Conservation (phyloP, 2,888 invertebrate species). For the Venusia cambrica region DNA sequence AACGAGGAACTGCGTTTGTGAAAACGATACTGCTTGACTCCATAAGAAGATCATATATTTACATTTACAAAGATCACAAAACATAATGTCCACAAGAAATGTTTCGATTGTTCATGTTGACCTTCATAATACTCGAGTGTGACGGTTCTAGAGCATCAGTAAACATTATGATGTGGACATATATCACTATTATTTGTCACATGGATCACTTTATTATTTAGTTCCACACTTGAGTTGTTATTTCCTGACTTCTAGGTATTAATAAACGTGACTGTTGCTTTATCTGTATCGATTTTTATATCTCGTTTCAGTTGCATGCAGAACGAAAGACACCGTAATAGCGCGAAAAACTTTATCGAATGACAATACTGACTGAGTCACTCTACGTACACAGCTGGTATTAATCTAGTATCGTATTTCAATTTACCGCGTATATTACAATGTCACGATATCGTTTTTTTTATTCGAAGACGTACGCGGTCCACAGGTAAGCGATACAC, state of each 20-base stretch:
- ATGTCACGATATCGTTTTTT: constrained; percentile 46
- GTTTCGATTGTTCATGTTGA: constrained; percentile 55
- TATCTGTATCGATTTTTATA: constrained; percentile 25
- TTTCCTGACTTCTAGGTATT: constrained; percentile 30
- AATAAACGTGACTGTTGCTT: constrained; percentile 16
- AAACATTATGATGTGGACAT: constrained; percentile 28
- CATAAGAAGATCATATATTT: too few species aligned
- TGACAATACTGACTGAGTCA: constrained; percentile 39
- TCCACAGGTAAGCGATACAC: constrained; percentile 53
- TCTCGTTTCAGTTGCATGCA: constrained; percentile 27
- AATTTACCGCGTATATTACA: constrained; percentile 19
- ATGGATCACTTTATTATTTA: constrained; percentile 15
- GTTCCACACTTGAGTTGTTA: constrained; percentile 33
- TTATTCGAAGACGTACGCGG: constrained; percentile 46
- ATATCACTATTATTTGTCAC: constrained; percentile 30
- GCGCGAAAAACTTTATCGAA: constrained; percentile 30
- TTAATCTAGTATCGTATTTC: constrained; percentile 13
- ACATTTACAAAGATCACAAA: constrained; percentile 22
- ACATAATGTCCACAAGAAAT: constrained; percentile 22
- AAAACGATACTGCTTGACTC: too few species aligned
- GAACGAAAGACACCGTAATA: constrained; percentile 30
- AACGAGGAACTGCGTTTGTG: too few species aligned
- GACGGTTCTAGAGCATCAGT: constrained; percentile 45
- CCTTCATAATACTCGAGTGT: constrained; percentile 53
- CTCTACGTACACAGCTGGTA: constrained; percentile 31